phyloP scores from a whole-genome alignment of 2,888 invertebrate species.

The Pandemis heparana region DNA sequence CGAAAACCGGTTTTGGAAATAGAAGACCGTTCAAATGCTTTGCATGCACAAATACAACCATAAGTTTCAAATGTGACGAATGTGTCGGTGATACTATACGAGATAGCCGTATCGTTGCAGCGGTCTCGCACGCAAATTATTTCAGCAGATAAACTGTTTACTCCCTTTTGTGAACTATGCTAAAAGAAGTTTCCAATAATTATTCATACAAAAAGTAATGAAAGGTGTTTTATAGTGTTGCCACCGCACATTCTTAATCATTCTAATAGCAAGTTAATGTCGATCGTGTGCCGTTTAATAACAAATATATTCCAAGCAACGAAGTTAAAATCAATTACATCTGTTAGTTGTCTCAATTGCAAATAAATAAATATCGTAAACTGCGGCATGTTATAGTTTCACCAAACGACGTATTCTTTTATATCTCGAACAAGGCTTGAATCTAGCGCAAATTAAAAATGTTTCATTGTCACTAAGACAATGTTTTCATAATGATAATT shows the following conservation, averaged over 20 bases:
- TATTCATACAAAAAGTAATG: background rate
- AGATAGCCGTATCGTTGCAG: too few relatives aligned
- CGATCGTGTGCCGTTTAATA: background rate
- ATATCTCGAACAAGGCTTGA: background rate
- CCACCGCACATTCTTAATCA: background rate
- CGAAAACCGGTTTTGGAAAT: background rate
- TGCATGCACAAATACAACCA: too few relatives aligned
- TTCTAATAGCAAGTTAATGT: background rate
- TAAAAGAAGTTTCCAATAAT: too few relatives aligned
- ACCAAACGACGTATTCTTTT: background rate
- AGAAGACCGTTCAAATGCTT: background rate
- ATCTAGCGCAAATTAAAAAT: slow-evolving; percentile 11
- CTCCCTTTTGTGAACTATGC: too few relatives aligned
- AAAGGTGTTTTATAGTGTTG: background rate
- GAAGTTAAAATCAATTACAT: background rate
- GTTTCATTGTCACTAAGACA: slow-evolving; percentile 7
- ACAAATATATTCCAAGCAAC: background rate
- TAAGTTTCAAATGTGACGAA: too few relatives aligned
- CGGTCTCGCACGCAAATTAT: background rate
- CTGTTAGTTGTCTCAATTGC: background rate
- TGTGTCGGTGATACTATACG: too few relatives aligned
- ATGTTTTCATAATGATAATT: slow-evolving; percentile 23
- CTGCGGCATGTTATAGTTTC: background rate
- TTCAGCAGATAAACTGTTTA: background rate
- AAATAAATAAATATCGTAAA: background rate